These are phyloP conservation scores for Phortica okadai DNA, from an alignment of 2,888 invertebrate species.

Conservation along the genomic window DNA sequence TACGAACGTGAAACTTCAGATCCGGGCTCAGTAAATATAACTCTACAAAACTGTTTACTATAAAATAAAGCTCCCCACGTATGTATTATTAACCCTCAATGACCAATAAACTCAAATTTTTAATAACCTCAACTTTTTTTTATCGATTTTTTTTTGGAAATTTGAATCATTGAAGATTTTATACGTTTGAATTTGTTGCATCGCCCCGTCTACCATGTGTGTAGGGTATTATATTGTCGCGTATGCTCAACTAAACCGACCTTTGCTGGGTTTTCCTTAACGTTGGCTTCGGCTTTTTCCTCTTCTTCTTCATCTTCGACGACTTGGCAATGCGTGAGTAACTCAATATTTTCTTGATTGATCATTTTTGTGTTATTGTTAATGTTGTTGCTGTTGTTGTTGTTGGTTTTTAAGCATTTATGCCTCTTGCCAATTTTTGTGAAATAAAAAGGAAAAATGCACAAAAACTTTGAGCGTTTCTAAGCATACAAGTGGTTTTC, in stretches of 20 bases:
- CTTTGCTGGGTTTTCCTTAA: not conserved
- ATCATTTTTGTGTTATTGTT: conserved; percentile 49
- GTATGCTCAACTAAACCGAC: not conserved
- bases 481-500: not conserved
- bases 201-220: too few species aligned
- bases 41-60: too few species aligned
- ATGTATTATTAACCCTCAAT: too few species aligned
- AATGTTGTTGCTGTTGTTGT: not conserved
- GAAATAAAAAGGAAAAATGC: conserved; percentile 47
- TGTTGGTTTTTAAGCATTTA: not conserved
- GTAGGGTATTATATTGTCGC: too few species aligned
- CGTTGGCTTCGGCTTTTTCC: not conserved
- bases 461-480: not conserved
- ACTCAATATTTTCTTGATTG: conserved; percentile 59
- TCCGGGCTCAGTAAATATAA: too few species aligned
- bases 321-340: conserved; percentile 30
- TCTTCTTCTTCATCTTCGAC: conserved; percentile 43
- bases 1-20: too few species aligned
- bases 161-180: too few species aligned
- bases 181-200: too few species aligned
- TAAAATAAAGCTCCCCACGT: too few species aligned
- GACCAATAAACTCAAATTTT: too few species aligned
- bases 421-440: conserved; percentile 45
- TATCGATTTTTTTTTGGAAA: too few species aligned
- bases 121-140: too few species aligned